These are phyloP conservation scores for Stegophylla sp. DNA, from an alignment of 2,888 invertebrate species.

Conservation along the genomic window DNA sequence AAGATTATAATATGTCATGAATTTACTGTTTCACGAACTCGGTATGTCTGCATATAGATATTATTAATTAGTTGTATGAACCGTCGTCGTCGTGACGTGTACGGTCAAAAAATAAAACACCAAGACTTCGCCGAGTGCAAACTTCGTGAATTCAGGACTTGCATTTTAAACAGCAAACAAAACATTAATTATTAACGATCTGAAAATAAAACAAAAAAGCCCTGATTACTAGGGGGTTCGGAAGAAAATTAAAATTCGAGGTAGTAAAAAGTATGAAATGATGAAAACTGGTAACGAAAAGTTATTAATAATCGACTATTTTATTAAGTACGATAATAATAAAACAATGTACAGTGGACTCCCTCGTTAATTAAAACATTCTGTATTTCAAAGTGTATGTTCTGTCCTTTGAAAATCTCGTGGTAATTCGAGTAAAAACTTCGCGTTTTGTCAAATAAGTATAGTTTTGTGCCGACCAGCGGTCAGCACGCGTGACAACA, in stretches of 20 bases:
- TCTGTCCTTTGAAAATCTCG: no score
- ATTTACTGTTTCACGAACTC: not conserved
- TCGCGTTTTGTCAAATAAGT: no score
- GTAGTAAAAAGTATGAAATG: not conserved
- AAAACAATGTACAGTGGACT: no score
- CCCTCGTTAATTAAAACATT: no score
- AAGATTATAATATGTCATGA: no score
- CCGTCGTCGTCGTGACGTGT: not conserved
- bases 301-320: not conserved
- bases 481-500: no score
- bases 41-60: not conserved
- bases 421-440: no score
- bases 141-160: not conserved
- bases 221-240: not conserved
- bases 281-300: not conserved
- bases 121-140: not conserved
- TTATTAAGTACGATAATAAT: not conserved
- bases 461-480: no score
- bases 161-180: not conserved
- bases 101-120: not conserved
- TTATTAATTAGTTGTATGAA: not conserved
- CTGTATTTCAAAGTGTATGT: no score
- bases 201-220: not conserved
- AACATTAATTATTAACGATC: not conserved
- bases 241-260: not conserved